Evolutionary conservation across 2,888 invertebrate species (phyloP), one percentile per base, ranked within the genome.

Genomic region (Sicus ferrugineus): DNA sequence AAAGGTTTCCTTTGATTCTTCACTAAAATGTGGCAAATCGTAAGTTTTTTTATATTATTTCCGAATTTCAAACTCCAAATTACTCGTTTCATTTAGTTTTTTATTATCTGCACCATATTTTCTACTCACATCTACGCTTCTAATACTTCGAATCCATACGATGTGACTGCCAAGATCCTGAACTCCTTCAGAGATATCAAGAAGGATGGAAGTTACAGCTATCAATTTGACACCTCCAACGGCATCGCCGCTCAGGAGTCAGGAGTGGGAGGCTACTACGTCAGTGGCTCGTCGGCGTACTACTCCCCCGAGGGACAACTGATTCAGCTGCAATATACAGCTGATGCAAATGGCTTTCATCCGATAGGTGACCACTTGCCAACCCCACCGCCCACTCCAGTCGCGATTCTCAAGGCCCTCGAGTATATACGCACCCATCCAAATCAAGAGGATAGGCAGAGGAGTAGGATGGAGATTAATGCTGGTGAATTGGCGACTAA

Each of bases 331-430:
- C 78, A 77, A 50, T 91, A 89, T 86, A 76, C 82, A 3, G 90
- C 90, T 73, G 82, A 90, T 82, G 89, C 87, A 76, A 86, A 87
- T 75, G 91, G 91, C 72, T 89, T 84, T 86, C 86, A 85, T 46
- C 86, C 88, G 3, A 76, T 79, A 76, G 88, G 84, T 67, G 80
- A 79, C 9, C 83, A 84, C 78, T 75, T 85, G 72, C 85, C 85
- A 34, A 87, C 83, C 3, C 80, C 85, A 1, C 84, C 85, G 61
- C 84, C 85, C 67, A 80, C 82, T 71, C 84, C 84, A 62, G 76
- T 69, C 31, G 80, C 79, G 21, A 84, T 84, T 31, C 74, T 83
- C 2, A 79, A 77, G 64, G 70, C 85, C 16, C 75, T 84, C 71
- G 81, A 83, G 68, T 84, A 81, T 69, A 84, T 83, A 74, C 81